Evolutionary conservation across 2,797 vertebrate genomes (phyloP).

Genomic region (Phoeniculus purpureus): DNA sequence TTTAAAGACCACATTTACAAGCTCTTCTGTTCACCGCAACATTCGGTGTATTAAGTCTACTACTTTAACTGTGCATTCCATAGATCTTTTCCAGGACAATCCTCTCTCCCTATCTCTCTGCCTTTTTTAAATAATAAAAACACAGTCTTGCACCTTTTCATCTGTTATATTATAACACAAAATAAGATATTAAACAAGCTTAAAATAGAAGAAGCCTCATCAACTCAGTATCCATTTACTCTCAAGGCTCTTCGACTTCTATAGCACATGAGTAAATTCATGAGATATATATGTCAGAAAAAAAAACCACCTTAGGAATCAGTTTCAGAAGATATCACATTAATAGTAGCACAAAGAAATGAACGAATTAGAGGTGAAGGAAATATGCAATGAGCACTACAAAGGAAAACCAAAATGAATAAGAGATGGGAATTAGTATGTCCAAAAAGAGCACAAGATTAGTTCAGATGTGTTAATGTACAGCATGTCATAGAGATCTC

Average conservation of each 20-base stretch:
- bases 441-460: constrained; percentile 40
- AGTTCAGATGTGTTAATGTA: constrained; percentile 51
- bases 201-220: constrained; percentile 4
- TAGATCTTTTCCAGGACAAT: neutral
- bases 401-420: constrained; percentile 63
- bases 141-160: neutral
- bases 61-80: neutral
- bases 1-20: neutral
- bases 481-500: constrained; percentile 5
- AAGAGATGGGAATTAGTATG: constrained; percentile 63
- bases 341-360: constrained; percentile 52
- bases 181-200: neutral
- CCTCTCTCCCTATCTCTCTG: neutral
- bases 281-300: constrained; percentile 45
- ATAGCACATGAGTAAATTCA: constrained; percentile 18
- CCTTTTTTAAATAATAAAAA: neutral
- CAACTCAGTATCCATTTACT: constrained; percentile 24
- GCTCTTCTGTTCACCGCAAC: neutral
- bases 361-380: constrained; percentile 52
- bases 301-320: neutral
- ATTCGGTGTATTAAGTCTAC: neutral
- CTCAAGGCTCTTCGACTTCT: constrained; percentile 23
- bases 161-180: neutral
- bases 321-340: constrained; percentile 50
- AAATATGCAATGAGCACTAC: constrained; percentile 57